Evolutionary conservation across 2,797 vertebrate genomes (phyloP).

Genomic region (Emys orbicularis): DNA sequence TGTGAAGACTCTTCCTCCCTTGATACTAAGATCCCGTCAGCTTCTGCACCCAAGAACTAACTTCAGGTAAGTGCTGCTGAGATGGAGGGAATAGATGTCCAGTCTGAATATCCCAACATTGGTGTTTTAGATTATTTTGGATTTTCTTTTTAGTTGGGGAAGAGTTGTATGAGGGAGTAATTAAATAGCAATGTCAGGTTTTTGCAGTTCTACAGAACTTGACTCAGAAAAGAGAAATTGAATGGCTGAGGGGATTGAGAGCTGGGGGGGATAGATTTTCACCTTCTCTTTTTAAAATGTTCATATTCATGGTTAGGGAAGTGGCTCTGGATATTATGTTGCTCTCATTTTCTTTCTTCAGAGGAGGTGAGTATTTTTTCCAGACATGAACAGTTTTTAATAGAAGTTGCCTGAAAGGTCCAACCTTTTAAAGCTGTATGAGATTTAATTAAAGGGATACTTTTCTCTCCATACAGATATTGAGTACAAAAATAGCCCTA

Average conservation of each 20-base stretch:
- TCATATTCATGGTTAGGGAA: background rate
- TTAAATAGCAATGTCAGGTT: background rate
- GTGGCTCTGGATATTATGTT: background rate
- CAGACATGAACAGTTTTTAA: background rate
- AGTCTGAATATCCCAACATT: background rate
- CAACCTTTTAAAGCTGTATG: background rate
- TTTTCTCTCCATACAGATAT: background rate
- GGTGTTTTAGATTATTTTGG: background rate
- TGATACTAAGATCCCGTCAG: background rate
- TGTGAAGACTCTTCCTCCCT: background rate
- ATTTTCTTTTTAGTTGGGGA: background rate
- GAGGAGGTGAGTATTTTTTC: background rate
- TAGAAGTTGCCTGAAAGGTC: background rate
- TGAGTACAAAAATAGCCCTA: background rate
- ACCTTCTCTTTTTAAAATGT: background rate
- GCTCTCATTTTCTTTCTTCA: background rate
- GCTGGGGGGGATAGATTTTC: background rate
- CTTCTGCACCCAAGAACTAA: background rate
- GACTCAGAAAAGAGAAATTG: background rate
- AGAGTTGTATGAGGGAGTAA: background rate
- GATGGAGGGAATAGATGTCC: background rate
- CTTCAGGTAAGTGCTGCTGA: slow-evolving; percentile 19
- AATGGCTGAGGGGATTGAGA: background rate
- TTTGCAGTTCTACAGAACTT: background rate
- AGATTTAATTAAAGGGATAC: background rate